phyloP scores from a whole-genome alignment of 2,113 vertebrate species.

The Salvelinus alpinus region DNA sequence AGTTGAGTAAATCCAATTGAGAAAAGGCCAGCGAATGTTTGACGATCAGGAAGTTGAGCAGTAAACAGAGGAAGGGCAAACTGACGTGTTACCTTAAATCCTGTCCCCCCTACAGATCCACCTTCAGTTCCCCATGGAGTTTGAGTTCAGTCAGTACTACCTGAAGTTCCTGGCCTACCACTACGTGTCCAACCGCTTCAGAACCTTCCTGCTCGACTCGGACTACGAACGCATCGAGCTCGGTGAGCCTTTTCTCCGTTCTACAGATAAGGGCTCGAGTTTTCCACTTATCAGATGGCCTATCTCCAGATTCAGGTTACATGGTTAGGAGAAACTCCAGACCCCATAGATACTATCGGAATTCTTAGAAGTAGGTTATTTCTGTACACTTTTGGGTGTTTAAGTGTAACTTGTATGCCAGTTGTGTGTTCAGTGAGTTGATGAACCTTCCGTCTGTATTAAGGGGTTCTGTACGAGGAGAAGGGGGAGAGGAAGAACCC shows the following conservation, averaged over 20 bases:
- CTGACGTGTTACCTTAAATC: too few species aligned
- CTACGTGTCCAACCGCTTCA: slow-evolving; percentile 92
- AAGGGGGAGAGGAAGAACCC: slow-evolving; percentile 82
- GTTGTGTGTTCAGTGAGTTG: too few species aligned
- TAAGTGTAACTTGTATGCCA: too few species aligned
- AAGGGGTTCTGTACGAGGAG: slow-evolving; percentile 92
- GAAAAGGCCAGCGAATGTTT: too few species aligned
- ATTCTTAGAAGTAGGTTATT: not conserved
- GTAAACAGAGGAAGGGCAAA: not conserved
- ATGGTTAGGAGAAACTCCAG: too few species aligned
- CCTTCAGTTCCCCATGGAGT: slow-evolving; percentile 97
- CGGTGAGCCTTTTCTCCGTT: slow-evolving; percentile 70
- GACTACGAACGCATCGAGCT: slow-evolving; percentile 96
- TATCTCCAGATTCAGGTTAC: too few species aligned
- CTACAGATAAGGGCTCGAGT: not conserved
- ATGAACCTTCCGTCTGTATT: not conserved
- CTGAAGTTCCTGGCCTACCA: slow-evolving; percentile 98
- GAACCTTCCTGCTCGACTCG: slow-evolving; percentile 94
- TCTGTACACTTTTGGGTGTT: not conserved
- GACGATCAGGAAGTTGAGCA: too few species aligned
- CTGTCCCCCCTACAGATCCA: slow-evolving; percentile 79
- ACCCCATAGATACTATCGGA: too few species aligned
- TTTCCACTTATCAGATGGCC: too few species aligned
- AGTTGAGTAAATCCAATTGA: too few species aligned
- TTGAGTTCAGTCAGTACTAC: slow-evolving; percentile 97